phyloP scores from a whole-genome alignment of 37 sponge, comb jelly and placozoan genomes.

The Tethya wilhelma region DNA sequence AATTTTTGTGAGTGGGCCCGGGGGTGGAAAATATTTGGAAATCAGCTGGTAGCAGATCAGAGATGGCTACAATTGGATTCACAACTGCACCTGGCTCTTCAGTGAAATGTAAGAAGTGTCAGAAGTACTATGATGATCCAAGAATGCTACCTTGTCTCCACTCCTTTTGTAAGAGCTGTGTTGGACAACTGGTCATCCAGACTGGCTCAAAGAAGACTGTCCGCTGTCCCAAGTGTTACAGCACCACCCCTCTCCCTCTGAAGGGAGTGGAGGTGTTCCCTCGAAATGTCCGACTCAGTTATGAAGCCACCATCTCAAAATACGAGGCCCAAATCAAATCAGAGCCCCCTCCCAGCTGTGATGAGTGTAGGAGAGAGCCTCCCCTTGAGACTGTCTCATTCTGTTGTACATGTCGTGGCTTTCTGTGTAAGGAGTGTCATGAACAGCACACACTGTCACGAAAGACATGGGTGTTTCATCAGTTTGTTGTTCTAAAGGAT shows the following conservation, averaged over 20 bases:
- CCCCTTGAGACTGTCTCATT: not conserved
- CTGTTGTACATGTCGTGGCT: slow-evolving; percentile 19
- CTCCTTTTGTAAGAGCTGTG: slow-evolving; percentile 15
- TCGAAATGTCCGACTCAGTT: not conserved
- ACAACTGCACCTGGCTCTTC: no score
- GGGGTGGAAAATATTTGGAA: no score
- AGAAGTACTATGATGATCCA: not conserved
- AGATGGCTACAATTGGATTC: no score
- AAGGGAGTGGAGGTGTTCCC: slow-evolving; percentile 11
- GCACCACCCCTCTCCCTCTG: not conserved
- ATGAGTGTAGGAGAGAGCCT: slow-evolving; percentile 12
- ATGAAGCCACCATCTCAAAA: slow-evolving; percentile 1
- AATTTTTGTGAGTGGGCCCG: no score
- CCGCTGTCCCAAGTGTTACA: not conserved
- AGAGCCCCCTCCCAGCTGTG: slow-evolving; percentile 2
- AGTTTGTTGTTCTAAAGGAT: not conserved
- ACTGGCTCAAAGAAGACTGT: not conserved
- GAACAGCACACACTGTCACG: slow-evolving; percentile 3
- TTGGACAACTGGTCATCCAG: not conserved
- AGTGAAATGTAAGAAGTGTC: slow-evolving; percentile 14
- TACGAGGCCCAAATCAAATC: not conserved
- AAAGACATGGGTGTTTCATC: not conserved
- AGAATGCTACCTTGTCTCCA: slow-evolving; percentile 28
- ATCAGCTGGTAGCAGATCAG: no score
- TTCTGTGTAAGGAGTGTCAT: slow-evolving; percentile 30